Evolutionary conservation across 92 coral and sea anemone species (phyloP).

Genomic region (Blastomussa wellsi): DNA sequence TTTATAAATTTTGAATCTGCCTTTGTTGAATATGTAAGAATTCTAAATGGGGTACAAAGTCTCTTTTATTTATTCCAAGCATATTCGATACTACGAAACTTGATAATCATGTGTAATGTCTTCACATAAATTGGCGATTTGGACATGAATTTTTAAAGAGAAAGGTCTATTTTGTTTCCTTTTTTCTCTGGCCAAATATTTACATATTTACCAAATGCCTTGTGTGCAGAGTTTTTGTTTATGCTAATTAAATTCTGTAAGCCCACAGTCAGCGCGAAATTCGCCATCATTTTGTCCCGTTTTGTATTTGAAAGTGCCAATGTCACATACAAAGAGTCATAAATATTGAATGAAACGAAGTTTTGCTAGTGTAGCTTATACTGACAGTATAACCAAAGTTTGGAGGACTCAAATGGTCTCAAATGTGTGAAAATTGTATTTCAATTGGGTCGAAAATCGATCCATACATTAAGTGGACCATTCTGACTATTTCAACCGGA

Average conservation of each 20-base stretch:
- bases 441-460: background rate
- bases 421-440: background rate
- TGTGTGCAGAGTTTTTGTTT: background rate
- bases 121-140: background rate
- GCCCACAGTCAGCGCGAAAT: background rate
- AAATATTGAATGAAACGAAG: constrained; percentile 2
- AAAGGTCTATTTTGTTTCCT: background rate
- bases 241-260: background rate
- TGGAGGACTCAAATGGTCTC: too few relatives aligned
- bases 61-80: background rate
- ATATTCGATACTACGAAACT: background rate
- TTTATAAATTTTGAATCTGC: background rate
- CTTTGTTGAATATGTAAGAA: constrained; percentile 15
- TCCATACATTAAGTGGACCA: background rate
- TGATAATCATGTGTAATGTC: background rate
- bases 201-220: background rate
- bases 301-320: background rate
- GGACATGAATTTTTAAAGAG: background rate
- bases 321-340: background rate
- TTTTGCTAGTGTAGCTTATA: background rate
- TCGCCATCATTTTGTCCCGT: background rate
- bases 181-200: background rate
- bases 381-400: background rate
- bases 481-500: background rate
- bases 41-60: background rate